Base-by-base conservation (phyloP, 2,888 invertebrate species). In the Trypoxylon attenuatum region DNA sequence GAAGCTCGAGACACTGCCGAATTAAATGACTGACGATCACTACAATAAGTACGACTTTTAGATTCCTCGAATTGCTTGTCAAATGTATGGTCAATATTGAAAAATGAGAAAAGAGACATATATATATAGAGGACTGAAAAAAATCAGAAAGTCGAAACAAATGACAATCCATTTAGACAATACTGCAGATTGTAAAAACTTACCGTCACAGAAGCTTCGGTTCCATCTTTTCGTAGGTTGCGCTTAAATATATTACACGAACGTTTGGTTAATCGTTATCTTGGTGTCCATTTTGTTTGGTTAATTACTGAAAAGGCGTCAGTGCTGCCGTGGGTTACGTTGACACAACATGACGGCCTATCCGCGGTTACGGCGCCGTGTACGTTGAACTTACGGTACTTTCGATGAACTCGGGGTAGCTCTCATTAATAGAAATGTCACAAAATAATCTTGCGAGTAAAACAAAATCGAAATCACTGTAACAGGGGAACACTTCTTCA, bases 211-310 rank as follows among this genome's bases (percentile, higher is more conserved):
- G 58, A 65, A 67, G 68, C 66, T 72, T 65, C 59, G 77, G 71
- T 80, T 69, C 81, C 82, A 82, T 82, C 71, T 73, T 75, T 52
- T 65, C 67, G 65, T 58, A 69, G 56, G 73, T 78, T 78, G 77
- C 79, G 83, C 82, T 79, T 80, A 78, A 79, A 80, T 76, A 76
- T 78, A 82, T 77, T 72, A 72, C 71, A 78, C 75, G 79, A 77
- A 73, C 75, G 77, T 82, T 81, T 79, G 78, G 75, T 84, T 81
- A 84, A 86, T 86, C 84, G 84, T 85, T 86, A 86, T 86, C 84
- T 84, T 73, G 84, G 86, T 86, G 85, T 86, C 87, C 87, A 87
- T 87, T 87, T 87, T 87, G 87, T 87, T 87, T 85, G 87, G 86
- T 84, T 87, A 87, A 87, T 87, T 87, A 86, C 80, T 81, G 72